phyloP scores from a whole-genome alignment of 2,888 invertebrate species.

The Tortrix viridana region DNA sequence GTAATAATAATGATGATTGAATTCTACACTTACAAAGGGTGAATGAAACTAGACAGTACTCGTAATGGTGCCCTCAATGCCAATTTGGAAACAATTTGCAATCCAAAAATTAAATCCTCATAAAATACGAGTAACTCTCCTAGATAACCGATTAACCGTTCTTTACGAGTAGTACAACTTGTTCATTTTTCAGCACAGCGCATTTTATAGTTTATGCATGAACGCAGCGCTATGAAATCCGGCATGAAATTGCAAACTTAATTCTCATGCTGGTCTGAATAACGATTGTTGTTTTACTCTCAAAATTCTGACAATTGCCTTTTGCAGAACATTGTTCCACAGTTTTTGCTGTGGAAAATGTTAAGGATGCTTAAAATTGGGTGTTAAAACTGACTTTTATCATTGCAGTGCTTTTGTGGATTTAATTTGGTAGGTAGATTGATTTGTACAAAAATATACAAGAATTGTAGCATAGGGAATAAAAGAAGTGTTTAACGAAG shows the following conservation, averaged over 20 bases:
- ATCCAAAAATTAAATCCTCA: neutral
- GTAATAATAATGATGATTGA: too few relatives aligned
- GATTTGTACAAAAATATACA: too few relatives aligned
- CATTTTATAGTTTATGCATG: conserved; percentile 49
- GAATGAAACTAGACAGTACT: too few relatives aligned
- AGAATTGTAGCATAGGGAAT: too few relatives aligned
- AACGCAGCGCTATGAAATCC: conserved; percentile 37
- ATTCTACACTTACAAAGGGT: too few relatives aligned
- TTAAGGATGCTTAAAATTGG: too few relatives aligned
- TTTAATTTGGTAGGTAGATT: too few relatives aligned
- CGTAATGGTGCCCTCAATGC: too few relatives aligned
- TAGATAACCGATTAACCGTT: conserved; percentile 26
- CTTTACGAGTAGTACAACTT: conserved; percentile 22
- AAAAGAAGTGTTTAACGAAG: too few relatives aligned
- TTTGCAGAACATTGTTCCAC: neutral
- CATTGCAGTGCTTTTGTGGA: conserved; percentile 1
- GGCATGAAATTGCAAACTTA: conserved; percentile 28
- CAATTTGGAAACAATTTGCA: neutral
- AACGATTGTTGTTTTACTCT: conserved; percentile 21
- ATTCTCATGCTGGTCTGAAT: conserved; percentile 15
- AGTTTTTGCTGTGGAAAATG: neutral
- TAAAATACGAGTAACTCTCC: conserved; percentile 4
- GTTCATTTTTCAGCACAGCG: conserved; percentile 42
- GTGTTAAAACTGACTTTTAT: neutral
- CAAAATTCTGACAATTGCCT: conserved; percentile 8